Conservation (phyloP, 2,113 vertebrate species). For the Chamaea fasciata region DNA sequence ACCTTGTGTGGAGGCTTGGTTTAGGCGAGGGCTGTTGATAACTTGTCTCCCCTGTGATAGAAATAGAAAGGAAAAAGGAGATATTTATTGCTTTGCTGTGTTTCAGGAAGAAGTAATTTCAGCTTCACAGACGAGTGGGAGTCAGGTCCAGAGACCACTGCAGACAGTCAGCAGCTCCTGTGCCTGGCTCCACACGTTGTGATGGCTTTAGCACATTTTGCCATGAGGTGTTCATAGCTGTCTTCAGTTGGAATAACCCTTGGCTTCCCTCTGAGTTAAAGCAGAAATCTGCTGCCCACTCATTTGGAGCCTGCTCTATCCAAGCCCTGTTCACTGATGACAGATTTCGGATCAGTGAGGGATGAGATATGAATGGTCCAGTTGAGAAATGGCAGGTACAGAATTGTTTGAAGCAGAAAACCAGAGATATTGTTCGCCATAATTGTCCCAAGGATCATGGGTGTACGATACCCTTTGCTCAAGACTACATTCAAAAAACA, state of each 20-base stretch:
- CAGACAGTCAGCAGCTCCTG: not conserved
- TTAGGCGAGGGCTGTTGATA: constrained; percentile 4
- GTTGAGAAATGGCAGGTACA: not conserved
- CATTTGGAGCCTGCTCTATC: not conserved
- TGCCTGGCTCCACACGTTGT: rapidly evolving
- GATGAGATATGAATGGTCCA: not conserved
- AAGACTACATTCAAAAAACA: rapidly evolving
- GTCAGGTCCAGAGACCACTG: not conserved
- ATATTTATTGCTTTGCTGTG: not conserved
- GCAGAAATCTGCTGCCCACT: not conserved
- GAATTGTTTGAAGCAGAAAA: not conserved
- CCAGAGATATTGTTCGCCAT: not conserved
- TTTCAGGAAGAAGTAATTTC: not conserved
- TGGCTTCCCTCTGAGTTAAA: not conserved
- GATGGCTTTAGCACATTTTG: not conserved
- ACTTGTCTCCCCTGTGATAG: constrained; percentile 24
- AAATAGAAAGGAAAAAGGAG: not conserved
- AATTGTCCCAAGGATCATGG: not conserved
- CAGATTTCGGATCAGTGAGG: not conserved
- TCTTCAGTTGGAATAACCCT: not conserved
- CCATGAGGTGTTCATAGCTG: not conserved
- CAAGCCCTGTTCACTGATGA: not conserved
- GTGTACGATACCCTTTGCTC: not conserved
- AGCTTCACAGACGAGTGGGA: not conserved
- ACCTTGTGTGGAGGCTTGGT: constrained; percentile 25